phyloP scores from a whole-genome alignment of 2,797 vertebrate species.

The Moxostoma hubbsi region DNA sequence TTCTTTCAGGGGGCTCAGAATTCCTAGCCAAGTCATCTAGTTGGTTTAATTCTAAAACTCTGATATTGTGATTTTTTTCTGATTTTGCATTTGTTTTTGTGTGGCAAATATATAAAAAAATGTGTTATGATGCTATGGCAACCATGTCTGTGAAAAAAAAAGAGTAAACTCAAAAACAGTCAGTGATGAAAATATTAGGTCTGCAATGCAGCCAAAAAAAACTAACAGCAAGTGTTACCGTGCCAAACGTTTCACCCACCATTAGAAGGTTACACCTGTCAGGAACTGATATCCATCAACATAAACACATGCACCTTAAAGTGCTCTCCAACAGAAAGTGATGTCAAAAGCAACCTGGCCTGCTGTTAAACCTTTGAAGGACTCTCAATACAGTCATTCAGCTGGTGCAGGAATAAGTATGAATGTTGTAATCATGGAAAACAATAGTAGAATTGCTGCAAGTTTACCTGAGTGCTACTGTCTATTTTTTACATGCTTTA shows the following conservation, averaged over 20 bases:
- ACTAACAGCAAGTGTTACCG: not conserved
- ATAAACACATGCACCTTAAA: conserved; percentile 16
- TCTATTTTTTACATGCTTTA: not conserved
- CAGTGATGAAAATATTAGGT: conserved; percentile 51
- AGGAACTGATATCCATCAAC: conserved; percentile 38
- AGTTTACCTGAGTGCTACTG: not conserved
- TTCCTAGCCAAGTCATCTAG: too few relatives aligned
- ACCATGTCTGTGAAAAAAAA: conserved; percentile 55
- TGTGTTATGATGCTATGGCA: conserved; percentile 74
- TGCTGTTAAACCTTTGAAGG: not conserved
- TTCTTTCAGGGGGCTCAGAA: too few relatives aligned
- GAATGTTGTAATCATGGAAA: not conserved
- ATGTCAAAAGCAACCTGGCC: not conserved
- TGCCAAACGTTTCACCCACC: not conserved
- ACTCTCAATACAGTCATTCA: not conserved
- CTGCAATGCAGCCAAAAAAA: conserved; percentile 45
- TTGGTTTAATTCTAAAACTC: not conserved
- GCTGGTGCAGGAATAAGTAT: not conserved
- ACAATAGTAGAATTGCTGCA: not conserved
- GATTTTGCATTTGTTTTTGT: not conserved
- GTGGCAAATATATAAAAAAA: conserved; percentile 24
- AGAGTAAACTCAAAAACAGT: conserved; percentile 55
- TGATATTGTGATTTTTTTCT: not conserved
- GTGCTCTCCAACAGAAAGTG: too few relatives aligned
- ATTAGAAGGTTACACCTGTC: conserved; percentile 6